Base-by-base conservation (phyloP, 2,113 vertebrate genomes). In the Hippopotamus amphibius region DNA sequence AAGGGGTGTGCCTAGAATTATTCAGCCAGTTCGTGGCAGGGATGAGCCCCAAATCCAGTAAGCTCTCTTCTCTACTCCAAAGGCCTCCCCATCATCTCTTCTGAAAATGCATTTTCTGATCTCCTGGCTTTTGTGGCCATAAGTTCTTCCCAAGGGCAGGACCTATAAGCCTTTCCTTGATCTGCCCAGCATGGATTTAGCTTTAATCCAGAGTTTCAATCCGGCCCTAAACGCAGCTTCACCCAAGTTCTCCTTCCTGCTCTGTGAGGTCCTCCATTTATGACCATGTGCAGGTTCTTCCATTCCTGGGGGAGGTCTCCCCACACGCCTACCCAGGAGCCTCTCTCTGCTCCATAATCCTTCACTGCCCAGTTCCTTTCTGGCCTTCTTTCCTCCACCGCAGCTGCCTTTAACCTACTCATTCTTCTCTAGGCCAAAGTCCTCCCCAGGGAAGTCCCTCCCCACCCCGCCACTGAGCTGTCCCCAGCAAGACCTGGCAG, bases 321-420 rank as follows among this genome's bases (percentile, higher is more conserved):
- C 0, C 1, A 0, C 16, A 33, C 7, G 1, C 55, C 61, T 55
- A n/a, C 74, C 26, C 2, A 1, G 17, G 37, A 12, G 5, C 5
- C 21, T 74, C 50, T 21, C 59, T n/a, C 50, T 21, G n/a, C 33
- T 43, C 59, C 3, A 4, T 22, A 21, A 48, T 71, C 50, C 5
- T 19, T 22, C n/a, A 68, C 46, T n/a, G 2, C 8, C 65, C 43
- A 2, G 6, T 24, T 41, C 11, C 1, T 61, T 3, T 69, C 86
- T 86, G 46, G 2, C 21, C 48, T 50, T 63, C 79, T 83, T 95
- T 93, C 59, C 30, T 50, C 68, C 41, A 43, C 65, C 59, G 41
- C 50, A 13, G 28, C 43, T 50, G 61, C 80, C 92, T 43, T 46
- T 15, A 65, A 69, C 24, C 37, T n/a, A 30, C 55, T 65, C 53